Conservation (phyloP, 2,797 vertebrate genomes). For the Cynodonichthys magdalenae region DNA sequence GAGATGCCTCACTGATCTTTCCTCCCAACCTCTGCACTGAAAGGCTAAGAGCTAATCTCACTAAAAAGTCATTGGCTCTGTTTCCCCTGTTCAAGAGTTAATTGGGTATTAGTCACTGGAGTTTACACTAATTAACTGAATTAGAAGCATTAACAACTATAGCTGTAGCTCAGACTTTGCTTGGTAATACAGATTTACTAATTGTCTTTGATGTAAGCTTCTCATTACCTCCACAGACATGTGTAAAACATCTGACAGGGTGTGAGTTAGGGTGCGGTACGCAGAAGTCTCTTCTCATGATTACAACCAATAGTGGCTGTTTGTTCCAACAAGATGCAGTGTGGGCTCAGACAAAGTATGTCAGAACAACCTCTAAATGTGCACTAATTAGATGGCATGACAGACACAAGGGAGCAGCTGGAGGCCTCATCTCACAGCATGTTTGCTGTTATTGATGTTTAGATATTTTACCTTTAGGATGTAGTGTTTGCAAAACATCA, state of each 20-base stretch:
- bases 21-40: constrained; percentile 26
- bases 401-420: constrained; percentile 59
- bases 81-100: constrained; percentile 60
- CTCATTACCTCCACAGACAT: constrained; percentile 58
- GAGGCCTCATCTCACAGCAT: constrained; percentile 44
- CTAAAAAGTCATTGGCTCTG: constrained; percentile 49
- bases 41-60: constrained; percentile 60
- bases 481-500: constrained; percentile 1
- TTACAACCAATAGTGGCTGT: constrained; percentile 50
- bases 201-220: constrained; percentile 52
- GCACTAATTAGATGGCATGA: constrained; percentile 65
- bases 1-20: constrained; percentile 24
- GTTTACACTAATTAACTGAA: constrained; percentile 58
- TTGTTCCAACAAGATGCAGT: constrained; percentile 58
- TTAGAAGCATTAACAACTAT: constrained; percentile 31
- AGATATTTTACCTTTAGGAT: constrained; percentile 16
- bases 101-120: constrained; percentile 61
- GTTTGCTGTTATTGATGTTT: constrained; percentile 28
- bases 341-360: constrained; percentile 41
- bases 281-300: constrained; percentile 58
- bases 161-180: constrained; percentile 24
- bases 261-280: constrained; percentile 15
- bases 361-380: constrained; percentile 50
- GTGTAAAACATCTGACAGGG: constrained; percentile 30
- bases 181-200: constrained; percentile 52